Conservation (phyloP, 1,140 invertebrate genomes). For the Ericerus pela region DNA sequence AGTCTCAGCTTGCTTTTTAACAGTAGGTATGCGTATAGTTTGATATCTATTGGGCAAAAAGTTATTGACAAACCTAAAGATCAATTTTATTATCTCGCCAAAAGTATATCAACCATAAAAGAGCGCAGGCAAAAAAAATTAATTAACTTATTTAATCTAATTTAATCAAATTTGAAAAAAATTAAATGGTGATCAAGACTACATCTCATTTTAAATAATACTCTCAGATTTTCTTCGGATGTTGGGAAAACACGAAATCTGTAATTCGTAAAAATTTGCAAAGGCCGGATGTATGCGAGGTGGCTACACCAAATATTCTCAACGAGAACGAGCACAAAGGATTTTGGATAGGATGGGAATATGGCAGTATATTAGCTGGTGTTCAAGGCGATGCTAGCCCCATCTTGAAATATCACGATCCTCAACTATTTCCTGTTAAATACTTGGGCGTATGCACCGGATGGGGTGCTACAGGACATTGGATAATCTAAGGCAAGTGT, state of each 20-base stretch:
- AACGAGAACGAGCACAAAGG: constrained; percentile 52
- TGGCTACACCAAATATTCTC: constrained; percentile 50
- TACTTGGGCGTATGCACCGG: constrained; percentile 68
- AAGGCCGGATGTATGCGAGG: constrained; percentile 60
- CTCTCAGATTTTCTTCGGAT: constrained; percentile 63
- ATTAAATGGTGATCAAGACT: too few relatives aligned
- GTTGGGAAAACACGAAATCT: constrained; percentile 69
- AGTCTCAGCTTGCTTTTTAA: too few relatives aligned
- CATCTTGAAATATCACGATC: constrained; percentile 52
- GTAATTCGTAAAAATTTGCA: constrained; percentile 60
- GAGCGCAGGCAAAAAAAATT: too few relatives aligned
- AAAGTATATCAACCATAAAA: too few relatives aligned
- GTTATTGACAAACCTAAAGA: too few relatives aligned
- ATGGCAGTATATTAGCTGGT: constrained; percentile 47
- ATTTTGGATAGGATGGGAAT: constrained; percentile 70
- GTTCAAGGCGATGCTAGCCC: constrained; percentile 50
- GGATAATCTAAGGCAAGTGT: constrained; percentile 61
- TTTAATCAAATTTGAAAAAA: too few relatives aligned
- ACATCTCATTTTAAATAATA: too few relatives aligned
- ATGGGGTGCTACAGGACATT: constrained; percentile 66
- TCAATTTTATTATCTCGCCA: too few relatives aligned
- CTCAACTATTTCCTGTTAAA: constrained; percentile 47
- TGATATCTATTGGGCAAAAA: too few relatives aligned
- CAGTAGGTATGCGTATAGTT: too few relatives aligned
- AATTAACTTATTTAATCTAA: too few relatives aligned